Base-by-base conservation (phyloP, 2,797 vertebrate species). In the Poeciliopsis gracilis region DNA sequence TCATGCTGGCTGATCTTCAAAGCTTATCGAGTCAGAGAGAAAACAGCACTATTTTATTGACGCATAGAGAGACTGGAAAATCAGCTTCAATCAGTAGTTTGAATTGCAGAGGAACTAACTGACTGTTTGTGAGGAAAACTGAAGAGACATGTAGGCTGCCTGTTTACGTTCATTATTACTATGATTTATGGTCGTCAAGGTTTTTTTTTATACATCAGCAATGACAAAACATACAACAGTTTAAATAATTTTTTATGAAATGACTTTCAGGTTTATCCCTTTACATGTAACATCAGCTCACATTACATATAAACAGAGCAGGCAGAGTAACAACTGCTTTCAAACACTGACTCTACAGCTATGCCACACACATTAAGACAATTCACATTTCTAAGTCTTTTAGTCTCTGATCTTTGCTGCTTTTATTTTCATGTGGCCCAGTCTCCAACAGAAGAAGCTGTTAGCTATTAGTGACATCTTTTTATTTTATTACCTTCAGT, bases 61-160 rank as follows among this genome's bases (percentile, higher is more conserved):
- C 78, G 30, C 69, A 79, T 43, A 55, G 73, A 45, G 77, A 83
- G 71, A 88, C 72, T 66, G 63, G 79, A 85, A 72, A 82, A 91
- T 86, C 83, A 76, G 49, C 57, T 67, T 70, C 0, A 82, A 77
- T 43, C 47, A 75, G 6, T 43, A 84, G 28, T 79, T 79, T 45
- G 30, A 23, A 75, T 51, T 18, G 55, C 36, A 75, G 43, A 61
- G 16, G 66, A 25, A 61, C 0, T 43, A 12, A 66, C 53, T 74
- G 12, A 3, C 46, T 16, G 46, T 16, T 46, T 46, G 13, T 20
- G 36, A 67, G 9, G 36, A 41, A 2, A 10, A 41, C 33, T 38
- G 20, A 38, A 33, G 45, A 72, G 70, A 11, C 30, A 7, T 20
- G 16, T 10, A 4, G 10, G 33, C 18, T 67, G 13, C 45, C 45